Evolutionary conservation across 2,888 invertebrate genomes (phyloP), one percentile per base, ranked within the genome.

Genomic region (Epinotia brunnichana): DNA sequence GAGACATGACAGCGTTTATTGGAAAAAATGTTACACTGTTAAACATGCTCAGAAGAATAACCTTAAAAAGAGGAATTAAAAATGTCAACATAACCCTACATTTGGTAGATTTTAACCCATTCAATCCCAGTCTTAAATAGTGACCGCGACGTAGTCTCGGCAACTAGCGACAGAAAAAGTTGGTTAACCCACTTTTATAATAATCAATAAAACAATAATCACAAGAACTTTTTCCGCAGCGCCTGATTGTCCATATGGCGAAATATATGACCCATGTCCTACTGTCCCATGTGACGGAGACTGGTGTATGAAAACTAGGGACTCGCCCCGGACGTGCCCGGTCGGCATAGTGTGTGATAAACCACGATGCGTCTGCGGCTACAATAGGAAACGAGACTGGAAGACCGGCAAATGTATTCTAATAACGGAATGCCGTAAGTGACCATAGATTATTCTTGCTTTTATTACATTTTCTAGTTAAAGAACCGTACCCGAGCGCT

Each of bases 251-350:
- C 76, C 75, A 57, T 24, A 75, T 5, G 76, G 69, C 17, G 53
- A 79, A 74, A 62, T 63, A 56, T 78, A 75, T 71, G 70, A 62
- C 72, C 72, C 63, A 77, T 64, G 64, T 19, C 62, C 62, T 10
- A 35, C 62, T 11, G 51, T 63, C 24, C 1, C 9, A 11, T 62
- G 79, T 57, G 70, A 78, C n/a, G 74, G 62, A 10, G 80, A 80
- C 19, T 75, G 76, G 69, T 77, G 80, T 24, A 60, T 74, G 11
- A 61, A 59, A 60, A 74, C 74, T 29, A 73, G 70, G 39, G 60
- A 75, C 39, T 69, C 74, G 35, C 76, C 74, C 7, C 69, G 63
- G 56, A 70, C 61, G 5, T 80, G 79, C 59, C 73, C 69, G n/a
- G 69, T 70, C 2, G 72, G 78, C 0, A 77, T 73, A 29, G 73